phyloP scores from a whole-genome alignment of 2,113 vertebrate genomes.

The Planiliza haematocheilus region DNA sequence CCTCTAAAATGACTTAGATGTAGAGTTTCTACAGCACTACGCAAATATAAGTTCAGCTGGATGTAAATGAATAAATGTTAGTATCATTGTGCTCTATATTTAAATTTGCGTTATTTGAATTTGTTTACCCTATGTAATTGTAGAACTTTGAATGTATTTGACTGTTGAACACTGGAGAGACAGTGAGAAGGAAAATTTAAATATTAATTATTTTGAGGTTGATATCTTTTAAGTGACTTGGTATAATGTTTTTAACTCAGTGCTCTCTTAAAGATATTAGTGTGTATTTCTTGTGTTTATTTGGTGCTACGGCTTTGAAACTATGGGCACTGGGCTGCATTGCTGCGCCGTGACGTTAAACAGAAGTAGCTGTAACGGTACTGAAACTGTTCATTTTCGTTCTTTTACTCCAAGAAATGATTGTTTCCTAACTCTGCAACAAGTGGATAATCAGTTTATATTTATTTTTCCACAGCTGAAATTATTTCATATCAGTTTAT shows the following conservation, averaged over 20 bases:
- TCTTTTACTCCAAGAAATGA: not conserved
- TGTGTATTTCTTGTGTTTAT: constrained; percentile 41
- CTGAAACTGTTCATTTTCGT: not conserved
- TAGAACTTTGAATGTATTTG: constrained; percentile 43
- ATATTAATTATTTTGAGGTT: constrained; percentile 32
- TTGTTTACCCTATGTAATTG: constrained; percentile 33
- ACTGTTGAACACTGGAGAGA: constrained; percentile 56
- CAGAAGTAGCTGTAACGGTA: constrained; percentile 3
- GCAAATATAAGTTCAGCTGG: constrained; percentile 29
- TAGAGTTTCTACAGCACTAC: constrained; percentile 12
- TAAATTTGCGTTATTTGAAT: constrained; percentile 27
- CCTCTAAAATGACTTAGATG: constrained; percentile 50
- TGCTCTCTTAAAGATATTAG: constrained; percentile 39
- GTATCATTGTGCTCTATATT: constrained; percentile 11
- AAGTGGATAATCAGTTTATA: not conserved
- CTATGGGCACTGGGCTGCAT: constrained; percentile 1
- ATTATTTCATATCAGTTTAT: not conserved
- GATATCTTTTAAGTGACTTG: constrained; percentile 34
- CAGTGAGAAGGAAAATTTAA: constrained; percentile 9
- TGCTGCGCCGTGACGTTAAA: not conserved
- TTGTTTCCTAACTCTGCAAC: not conserved
- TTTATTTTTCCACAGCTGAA: not conserved
- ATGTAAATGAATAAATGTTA: constrained; percentile 25
- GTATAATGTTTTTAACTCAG: constrained; percentile 22
- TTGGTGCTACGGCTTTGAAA: constrained; percentile 49